Evolutionary conservation across 2,797 vertebrate genomes (phyloP).

Genomic region (Carduelis carduelis): DNA sequence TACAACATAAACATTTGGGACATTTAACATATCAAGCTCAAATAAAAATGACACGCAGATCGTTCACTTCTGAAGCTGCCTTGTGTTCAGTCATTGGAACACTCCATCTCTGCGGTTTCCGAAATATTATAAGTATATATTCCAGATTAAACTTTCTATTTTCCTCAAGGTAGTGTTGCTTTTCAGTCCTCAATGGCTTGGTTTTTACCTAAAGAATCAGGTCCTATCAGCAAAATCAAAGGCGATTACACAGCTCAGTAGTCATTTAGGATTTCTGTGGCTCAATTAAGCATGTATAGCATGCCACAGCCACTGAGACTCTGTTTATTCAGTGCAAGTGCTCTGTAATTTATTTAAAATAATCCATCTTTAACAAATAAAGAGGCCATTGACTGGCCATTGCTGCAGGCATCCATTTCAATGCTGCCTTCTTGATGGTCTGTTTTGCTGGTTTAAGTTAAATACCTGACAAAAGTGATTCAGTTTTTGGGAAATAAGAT

Average conservation of each 20-base stretch:
- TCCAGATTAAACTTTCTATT: conserved; percentile 81
- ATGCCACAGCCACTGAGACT: conserved; percentile 91
- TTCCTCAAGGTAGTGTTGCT: conserved; percentile 77
- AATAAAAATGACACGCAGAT: conserved; percentile 79
- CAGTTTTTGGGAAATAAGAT: conserved; percentile 72
- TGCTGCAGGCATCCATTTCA: conserved; percentile 91
- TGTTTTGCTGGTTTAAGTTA: conserved; percentile 83
- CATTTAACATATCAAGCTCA: conserved; percentile 83
- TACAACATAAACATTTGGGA: conserved; percentile 74
- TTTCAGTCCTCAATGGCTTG: conserved; percentile 82
- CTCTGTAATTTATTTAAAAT: conserved; percentile 99
- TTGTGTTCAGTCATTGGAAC: conserved; percentile 88
- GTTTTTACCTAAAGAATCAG: conserved; percentile 82
- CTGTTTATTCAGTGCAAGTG: conserved; percentile 99
- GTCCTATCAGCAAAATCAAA: conserved; percentile 91
- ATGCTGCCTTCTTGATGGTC: conserved; percentile 83
- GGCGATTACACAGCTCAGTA: conserved; percentile 86
- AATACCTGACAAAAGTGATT: conserved; percentile 82
- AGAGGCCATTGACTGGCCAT: conserved; percentile 92
- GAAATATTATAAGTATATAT: conserved; percentile 87
- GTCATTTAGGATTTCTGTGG: conserved; percentile 94
- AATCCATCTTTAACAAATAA: conserved; percentile 99
- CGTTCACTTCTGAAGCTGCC: conserved; percentile 83
- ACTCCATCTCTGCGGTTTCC: conserved; percentile 81
- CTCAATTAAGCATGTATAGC: conserved; percentile 88